Evolutionary conservation across 2,797 vertebrate species (phyloP).

Genomic region (Rachycentron canadum): DNA sequence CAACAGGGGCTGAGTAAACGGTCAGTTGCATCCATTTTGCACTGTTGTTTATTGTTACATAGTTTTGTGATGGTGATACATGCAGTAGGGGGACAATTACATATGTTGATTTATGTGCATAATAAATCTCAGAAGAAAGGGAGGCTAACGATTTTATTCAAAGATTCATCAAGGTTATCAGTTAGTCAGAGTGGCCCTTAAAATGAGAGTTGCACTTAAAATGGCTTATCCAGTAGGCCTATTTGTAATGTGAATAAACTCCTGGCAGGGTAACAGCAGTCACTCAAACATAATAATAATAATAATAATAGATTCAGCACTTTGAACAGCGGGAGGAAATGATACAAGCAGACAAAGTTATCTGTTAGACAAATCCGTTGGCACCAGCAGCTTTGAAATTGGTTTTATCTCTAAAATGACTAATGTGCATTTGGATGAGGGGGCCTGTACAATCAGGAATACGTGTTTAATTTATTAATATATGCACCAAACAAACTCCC

Average conservation of each 20-base stretch:
- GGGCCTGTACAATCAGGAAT: conserved; percentile 64
- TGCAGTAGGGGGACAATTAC: not conserved
- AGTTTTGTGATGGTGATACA: not conserved
- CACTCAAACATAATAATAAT: conserved; percentile 15
- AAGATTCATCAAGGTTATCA: conserved; percentile 10
- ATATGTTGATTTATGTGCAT: not conserved
- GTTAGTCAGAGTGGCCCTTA: conserved; percentile 10
- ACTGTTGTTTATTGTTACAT: not conserved
- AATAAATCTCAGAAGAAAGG: not conserved
- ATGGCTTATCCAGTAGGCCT: not conserved
- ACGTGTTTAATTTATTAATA: conserved; percentile 76
- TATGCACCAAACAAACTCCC: conserved; percentile 67
- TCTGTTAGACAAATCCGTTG: conserved; percentile 65
- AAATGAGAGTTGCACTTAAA: conserved; percentile 30
- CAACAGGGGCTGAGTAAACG: too few species aligned
- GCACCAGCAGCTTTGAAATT: conserved; percentile 78
- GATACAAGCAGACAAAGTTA: conserved; percentile 61
- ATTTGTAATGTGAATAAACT: conserved; percentile 38
- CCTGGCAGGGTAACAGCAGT: conserved; percentile 32
- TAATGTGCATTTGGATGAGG: conserved; percentile 70
- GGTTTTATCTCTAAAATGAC: conserved; percentile 71
- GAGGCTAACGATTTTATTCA: not conserved
- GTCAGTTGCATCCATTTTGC: not conserved
- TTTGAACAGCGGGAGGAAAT: conserved; percentile 56
- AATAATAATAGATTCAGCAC: conserved; percentile 46